These are phyloP conservation scores for Polietes domitor DNA, from an alignment of 2,888 invertebrate genomes.

Conservation along the genomic window DNA sequence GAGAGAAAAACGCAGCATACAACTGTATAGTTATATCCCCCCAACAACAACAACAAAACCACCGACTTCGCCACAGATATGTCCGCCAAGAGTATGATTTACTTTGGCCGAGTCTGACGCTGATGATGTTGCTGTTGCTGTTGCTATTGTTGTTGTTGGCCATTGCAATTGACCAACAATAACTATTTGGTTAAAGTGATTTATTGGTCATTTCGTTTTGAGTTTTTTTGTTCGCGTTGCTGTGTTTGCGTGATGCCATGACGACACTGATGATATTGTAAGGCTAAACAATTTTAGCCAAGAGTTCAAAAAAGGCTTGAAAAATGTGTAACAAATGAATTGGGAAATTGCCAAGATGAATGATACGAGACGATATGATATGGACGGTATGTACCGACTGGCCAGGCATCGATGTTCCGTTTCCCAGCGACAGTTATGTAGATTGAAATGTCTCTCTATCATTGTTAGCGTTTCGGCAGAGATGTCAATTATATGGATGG, in stretches of 20 bases:
- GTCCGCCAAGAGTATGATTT: conserved; percentile 50
- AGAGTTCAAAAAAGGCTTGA: conserved; percentile 55
- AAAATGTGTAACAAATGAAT: conserved; percentile 62
- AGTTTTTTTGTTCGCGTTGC: not conserved
- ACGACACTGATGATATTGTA: conserved; percentile 25
- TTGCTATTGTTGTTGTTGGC: too few relatives aligned
- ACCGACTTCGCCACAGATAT: not conserved
- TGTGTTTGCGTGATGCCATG: conserved; percentile 33
- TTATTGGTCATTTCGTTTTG: conserved; percentile 60
- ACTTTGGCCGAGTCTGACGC: conserved; percentile 55
- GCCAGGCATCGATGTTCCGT: not conserved
- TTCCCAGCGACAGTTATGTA: conserved; percentile 63
- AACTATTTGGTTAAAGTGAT: conserved; percentile 63
- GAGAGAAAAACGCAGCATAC: not conserved
- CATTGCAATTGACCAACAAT: conserved; percentile 16
- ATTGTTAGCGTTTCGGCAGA: conserved; percentile 8
- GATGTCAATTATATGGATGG: conserved; percentile 8
- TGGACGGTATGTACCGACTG: conserved; percentile 32
- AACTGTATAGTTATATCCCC: conserved; percentile 29
- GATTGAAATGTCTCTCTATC: conserved; percentile 67
- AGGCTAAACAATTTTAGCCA: conserved; percentile 35
- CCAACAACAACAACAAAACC: conserved; percentile 51
- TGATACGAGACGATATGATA: not conserved
- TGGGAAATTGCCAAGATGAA: conserved; percentile 53
- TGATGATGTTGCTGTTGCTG: conserved; percentile 9